These are phyloP conservation scores for Parnassius smintheus DNA, from an alignment of 2,888 invertebrate genomes.

Conservation along the genomic window DNA sequence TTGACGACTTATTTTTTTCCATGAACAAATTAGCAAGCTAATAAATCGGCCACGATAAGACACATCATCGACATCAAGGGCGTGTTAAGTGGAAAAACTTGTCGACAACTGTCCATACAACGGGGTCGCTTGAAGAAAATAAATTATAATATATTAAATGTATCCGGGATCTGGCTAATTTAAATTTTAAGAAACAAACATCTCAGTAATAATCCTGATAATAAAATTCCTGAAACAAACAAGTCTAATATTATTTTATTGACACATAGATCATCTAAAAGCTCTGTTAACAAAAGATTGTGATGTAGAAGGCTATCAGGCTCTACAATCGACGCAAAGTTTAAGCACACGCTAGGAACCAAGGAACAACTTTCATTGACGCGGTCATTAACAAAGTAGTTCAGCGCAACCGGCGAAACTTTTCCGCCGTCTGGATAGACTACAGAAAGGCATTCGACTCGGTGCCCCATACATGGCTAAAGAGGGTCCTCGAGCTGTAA, in stretches of 20 bases:
- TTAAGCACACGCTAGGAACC: too few species aligned
- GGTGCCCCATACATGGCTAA: too few species aligned
- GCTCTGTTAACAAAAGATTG: too few species aligned
- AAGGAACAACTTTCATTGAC: too few species aligned
- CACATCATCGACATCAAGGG: constrained; percentile 1
- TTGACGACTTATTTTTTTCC: neutral
- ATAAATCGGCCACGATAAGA: constrained; percentile 22
- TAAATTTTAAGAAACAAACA: constrained; percentile 19
- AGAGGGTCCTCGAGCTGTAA: too few species aligned
- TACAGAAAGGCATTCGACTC: too few species aligned
- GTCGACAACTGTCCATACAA: constrained; percentile 2
- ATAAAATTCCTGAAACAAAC: constrained; percentile 10
- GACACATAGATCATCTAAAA: neutral
- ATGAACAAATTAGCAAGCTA: constrained; percentile 12
- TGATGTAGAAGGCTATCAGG: too few species aligned
- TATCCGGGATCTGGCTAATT: constrained; percentile 19
- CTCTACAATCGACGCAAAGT: too few species aligned
- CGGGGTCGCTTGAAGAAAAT: constrained; percentile 8
- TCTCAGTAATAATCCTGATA: constrained; percentile 11
- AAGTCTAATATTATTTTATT: neutral
- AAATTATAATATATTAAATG: constrained; percentile 14
- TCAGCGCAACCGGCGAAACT: too few species aligned
- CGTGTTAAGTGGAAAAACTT: constrained; percentile 21
- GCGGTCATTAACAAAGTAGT: too few species aligned
- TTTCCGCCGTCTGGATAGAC: too few species aligned